Percentiles rank a stretch among this genome's conserved stretches.
Evolutionary conservation across 2,888 invertebrate genomes (phyloP).

Genomic region (Therioaphis trifolii): DNA sequence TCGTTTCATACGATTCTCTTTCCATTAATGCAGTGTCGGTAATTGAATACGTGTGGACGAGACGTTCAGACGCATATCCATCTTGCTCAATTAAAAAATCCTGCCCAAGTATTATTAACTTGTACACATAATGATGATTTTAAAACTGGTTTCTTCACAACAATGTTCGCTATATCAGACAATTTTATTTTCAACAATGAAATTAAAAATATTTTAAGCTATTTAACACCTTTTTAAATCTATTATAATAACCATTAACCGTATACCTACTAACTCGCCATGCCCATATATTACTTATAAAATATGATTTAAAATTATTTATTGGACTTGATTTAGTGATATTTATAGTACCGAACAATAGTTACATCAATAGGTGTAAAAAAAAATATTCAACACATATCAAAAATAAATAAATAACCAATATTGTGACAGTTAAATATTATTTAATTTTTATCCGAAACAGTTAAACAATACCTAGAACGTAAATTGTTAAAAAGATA

Average conservation of each 20-base stretch:
- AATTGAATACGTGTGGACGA: constrained; percentile 37
- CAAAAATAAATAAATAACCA: too few species aligned
- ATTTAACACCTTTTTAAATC: too few species aligned
- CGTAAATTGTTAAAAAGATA: not conserved
- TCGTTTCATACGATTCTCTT: constrained; percentile 3
- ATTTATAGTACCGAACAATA: not conserved
- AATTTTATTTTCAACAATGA: too few species aligned
- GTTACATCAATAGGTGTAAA: too few species aligned
- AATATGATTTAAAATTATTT: not conserved
- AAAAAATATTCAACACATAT: too few species aligned
- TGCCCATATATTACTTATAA: too few species aligned
- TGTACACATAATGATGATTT: not conserved
- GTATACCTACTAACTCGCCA: too few species aligned
- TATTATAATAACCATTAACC: too few species aligned
- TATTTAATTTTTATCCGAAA: not conserved
- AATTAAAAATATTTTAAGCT: too few species aligned
- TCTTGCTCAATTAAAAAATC: constrained; percentile 40
- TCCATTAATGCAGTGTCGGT: constrained; percentile 19
- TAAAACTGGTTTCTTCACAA: constrained; percentile 1
- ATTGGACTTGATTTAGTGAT: not conserved
- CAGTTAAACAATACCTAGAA: not conserved
- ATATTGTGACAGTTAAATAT: too few species aligned
- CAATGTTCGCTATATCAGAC: not conserved
- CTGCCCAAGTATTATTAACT: constrained; percentile 1
- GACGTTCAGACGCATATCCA: not conserved